Evolutionary conservation across 1,140 invertebrate species (phyloP).

Genomic region (Drosophila tristis): DNA sequence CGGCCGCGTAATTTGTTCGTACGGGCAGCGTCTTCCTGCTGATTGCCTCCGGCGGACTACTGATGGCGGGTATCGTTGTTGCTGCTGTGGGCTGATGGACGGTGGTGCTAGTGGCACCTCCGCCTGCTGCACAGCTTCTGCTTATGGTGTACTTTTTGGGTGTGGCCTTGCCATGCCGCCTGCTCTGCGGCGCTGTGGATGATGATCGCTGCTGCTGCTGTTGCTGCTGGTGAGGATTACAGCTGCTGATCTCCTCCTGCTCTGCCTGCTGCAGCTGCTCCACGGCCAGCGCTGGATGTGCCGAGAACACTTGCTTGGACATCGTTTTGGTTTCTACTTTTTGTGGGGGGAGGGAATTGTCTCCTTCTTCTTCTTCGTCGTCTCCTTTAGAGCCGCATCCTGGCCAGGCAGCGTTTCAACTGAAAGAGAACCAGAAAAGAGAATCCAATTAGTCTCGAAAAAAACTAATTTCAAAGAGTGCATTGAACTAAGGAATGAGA

Average conservation of each 20-base stretch:
- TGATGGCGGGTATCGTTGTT: conserved; percentile 24
- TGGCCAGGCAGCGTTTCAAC: conserved; percentile 29
- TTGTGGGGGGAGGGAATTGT: conserved; percentile 1
- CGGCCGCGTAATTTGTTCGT: conserved; percentile 70
- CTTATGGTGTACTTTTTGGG: conserved; percentile 70
- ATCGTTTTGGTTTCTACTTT: conserved; percentile 24
- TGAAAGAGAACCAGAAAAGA: conserved; percentile 21
- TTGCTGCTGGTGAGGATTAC: conserved; percentile 8
- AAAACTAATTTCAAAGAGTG: conserved; percentile 75
- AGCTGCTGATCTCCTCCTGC: conserved; percentile 37
- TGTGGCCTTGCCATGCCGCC: conserved; percentile 62
- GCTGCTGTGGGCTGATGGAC: conserved; percentile 21
- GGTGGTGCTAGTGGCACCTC: not conserved
- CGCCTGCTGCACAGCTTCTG: conserved; percentile 62
- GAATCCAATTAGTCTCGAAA: conserved; percentile 69
- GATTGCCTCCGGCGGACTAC: conserved; percentile 9
- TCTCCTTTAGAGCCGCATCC: conserved; percentile 55
- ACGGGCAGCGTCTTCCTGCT: conserved; percentile 58
- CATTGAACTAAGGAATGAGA: conserved; percentile 60
- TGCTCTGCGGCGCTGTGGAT: conserved; percentile 38
- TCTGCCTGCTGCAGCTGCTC: conserved; percentile 75
- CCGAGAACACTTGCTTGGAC: conserved; percentile 77
- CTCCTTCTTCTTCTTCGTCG: not conserved
- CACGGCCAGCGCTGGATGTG: conserved; percentile 79
- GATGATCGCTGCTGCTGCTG: conserved; percentile 21